phyloP scores from a whole-genome alignment of 2,113 vertebrate species.

The Cromileptes altivelis region DNA sequence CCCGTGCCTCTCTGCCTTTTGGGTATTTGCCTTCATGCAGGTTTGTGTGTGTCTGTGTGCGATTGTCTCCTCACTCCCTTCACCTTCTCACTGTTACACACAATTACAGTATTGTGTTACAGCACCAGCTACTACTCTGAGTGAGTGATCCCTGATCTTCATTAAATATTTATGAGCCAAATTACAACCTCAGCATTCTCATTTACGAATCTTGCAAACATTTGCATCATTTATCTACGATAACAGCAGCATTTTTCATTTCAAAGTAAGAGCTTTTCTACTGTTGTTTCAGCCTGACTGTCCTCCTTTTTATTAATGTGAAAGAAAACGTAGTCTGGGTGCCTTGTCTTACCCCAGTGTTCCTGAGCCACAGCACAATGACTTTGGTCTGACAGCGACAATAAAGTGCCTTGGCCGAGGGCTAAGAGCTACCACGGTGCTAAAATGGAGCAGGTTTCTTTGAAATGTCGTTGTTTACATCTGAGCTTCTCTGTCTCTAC shows the following conservation, averaged over 20 bases:
- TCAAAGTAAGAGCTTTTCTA: neutral
- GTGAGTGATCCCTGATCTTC: constrained; percentile 31
- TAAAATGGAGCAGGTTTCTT: constrained; percentile 41
- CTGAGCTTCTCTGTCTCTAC: constrained; percentile 19
- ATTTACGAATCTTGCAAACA: neutral
- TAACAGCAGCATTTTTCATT: constrained; percentile 10
- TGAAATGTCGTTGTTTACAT: constrained; percentile 36
- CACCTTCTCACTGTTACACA: neutral
- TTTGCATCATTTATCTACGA: constrained; percentile 1
- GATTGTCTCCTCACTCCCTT: constrained; percentile 11
- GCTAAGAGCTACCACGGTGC: constrained; percentile 17
- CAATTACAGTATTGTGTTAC: constrained; percentile 3
- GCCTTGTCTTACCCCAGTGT: constrained; percentile 41
- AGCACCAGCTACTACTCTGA: constrained; percentile 10
- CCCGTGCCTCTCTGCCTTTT: neutral
- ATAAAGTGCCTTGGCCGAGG: constrained; percentile 26
- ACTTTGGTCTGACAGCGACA: constrained; percentile 49
- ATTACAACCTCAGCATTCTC: constrained; percentile 17
- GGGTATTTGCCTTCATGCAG: constrained; percentile 1
- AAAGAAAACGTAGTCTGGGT: neutral
- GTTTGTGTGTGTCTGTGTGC: constrained; percentile 1
- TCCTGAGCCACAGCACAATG: constrained; percentile 24
- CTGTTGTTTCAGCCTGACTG: constrained; percentile 12
- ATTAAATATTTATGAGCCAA: constrained; percentile 49
- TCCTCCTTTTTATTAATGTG: constrained; percentile 18